A percentile compares a stretch with the other conserved stretches of the same genome.
Evolutionary conservation across 2,113 vertebrate species (phyloP).

Genomic region (Ascaphus truei): DNA sequence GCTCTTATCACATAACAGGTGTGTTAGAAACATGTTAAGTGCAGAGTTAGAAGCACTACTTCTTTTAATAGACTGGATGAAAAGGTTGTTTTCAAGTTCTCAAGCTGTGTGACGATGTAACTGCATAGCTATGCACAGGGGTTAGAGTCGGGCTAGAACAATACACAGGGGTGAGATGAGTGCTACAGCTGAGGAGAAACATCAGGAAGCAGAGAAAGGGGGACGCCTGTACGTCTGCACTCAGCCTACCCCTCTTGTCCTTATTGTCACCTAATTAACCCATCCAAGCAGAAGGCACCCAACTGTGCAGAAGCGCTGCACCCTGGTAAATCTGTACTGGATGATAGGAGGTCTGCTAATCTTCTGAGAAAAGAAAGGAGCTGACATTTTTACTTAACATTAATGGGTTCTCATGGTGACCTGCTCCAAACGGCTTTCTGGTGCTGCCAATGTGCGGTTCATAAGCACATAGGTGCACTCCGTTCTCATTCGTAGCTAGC

Average conservation of each 20-base stretch:
- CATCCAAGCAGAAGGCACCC: slow-evolving; percentile 19
- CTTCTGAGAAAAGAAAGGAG: background rate
- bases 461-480: too few relatives aligned
- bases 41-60: too few relatives aligned
- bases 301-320: background rate
- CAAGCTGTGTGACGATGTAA: too few relatives aligned
- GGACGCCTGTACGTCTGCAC: background rate
- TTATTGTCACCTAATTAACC: slow-evolving; percentile 32
- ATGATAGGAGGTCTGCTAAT: slow-evolving; percentile 19
- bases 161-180: background rate
- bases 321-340: slow-evolving; percentile 9
- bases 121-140: too few relatives aligned
- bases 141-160: background rate
- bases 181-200: background rate
- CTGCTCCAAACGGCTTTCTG: background rate
- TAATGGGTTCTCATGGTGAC: background rate
- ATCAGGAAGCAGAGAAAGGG: background rate
- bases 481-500: too few relatives aligned
- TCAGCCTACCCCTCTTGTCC: background rate
- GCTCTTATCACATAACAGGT: too few relatives aligned
- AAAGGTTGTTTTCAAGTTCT: too few relatives aligned
- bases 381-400: slow-evolving; percentile 13
- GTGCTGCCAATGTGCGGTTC: too few relatives aligned
- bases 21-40: too few relatives aligned
- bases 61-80: too few relatives aligned